Evolutionary conservation across 1,140 invertebrate genomes (phyloP), one percentile per base, ranked within the genome.

Genomic region (Patella vulgata): DNA sequence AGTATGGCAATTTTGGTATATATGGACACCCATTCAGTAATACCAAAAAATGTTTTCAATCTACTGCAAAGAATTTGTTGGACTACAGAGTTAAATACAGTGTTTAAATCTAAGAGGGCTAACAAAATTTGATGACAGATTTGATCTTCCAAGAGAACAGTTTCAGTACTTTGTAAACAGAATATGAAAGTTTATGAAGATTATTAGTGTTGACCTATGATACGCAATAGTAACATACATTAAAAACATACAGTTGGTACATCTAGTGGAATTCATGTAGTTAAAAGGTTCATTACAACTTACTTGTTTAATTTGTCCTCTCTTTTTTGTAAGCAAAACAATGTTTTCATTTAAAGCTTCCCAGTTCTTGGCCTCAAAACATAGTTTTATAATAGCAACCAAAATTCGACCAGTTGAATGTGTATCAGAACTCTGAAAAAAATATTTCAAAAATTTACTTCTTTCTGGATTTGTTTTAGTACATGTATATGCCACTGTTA

Each of bases 321-420:
- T 89, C 77, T 97, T 89, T 83, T 98, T 98, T 4, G 94, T 94
- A 14, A 99, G 84, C 5, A 95, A 77, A 27, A 93, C 87, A 77
- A 99, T 94, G 74, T 98, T 93, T 82, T 99, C 97, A 86, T 97
- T 98, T 0, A 99, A 85, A 1, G 91, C 89, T 78, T 91, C 88
- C 93, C 93, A 99, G 76, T 98, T 94, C 74, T 93, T 93, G 4
- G 93, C 91, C 71, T 98, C 93, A 83, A 90, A 94, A 81, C 96
- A 99, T 54, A 99, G 91, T 84, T 96, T 91, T 14, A 97, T 95
- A 78, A 99, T 93, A 23, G 93, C 91, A 11, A 97, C 91, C n/a
- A 99, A 85, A 44, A 99, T 91, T 58, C 93, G 87, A 2, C 94
- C 92, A 40, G 97, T 98, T 3, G 96, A 98, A 66, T 91, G 87